Percentiles rank a stretch among this genome's conserved stretches.
phyloP scores from a whole-genome alignment of 2,888 invertebrate species.

The Meiosimyza decipiens region DNA sequence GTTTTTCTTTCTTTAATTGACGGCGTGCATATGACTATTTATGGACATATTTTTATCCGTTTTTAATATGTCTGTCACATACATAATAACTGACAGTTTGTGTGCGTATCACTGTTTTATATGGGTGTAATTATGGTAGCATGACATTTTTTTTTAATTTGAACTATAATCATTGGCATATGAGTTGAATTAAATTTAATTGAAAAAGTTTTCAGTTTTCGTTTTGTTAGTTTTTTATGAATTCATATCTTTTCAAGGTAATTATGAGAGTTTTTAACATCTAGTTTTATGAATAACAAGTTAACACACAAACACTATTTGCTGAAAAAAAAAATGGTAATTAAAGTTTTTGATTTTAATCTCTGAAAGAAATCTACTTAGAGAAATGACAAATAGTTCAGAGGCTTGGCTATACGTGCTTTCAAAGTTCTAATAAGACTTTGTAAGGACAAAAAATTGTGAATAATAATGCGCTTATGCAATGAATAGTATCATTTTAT shows the following conservation, averaged over 20 bases:
- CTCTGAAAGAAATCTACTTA: too few relatives aligned
- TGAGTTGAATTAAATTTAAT: conserved; percentile 30
- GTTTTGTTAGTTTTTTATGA: background rate
- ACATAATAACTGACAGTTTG: conserved; percentile 29
- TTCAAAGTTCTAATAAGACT: too few relatives aligned
- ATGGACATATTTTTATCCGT: conserved; percentile 3
- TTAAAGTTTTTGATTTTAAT: too few relatives aligned
- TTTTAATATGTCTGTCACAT: conserved; percentile 53
- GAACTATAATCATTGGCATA: conserved; percentile 3
- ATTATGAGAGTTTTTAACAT: background rate
- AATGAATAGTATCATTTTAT: too few relatives aligned
- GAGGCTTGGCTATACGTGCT: too few relatives aligned
- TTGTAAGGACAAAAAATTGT: too few relatives aligned
- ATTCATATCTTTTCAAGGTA: background rate
- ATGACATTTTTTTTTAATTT: conserved; percentile 21
- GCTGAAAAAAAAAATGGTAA: too few relatives aligned
- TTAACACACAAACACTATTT: too few relatives aligned
- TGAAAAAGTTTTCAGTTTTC: conserved; percentile 28
- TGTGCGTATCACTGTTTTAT: background rate
- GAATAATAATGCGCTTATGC: too few relatives aligned
- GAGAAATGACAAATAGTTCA: too few relatives aligned
- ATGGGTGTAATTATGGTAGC: conserved; percentile 19
- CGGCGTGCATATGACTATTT: conserved; percentile 14
- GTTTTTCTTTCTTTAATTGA: conserved; percentile 9
- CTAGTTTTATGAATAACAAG: too few relatives aligned